phyloP scores from a whole-genome alignment of 1,140 invertebrate species.

The Plutomurus gul region DNA sequence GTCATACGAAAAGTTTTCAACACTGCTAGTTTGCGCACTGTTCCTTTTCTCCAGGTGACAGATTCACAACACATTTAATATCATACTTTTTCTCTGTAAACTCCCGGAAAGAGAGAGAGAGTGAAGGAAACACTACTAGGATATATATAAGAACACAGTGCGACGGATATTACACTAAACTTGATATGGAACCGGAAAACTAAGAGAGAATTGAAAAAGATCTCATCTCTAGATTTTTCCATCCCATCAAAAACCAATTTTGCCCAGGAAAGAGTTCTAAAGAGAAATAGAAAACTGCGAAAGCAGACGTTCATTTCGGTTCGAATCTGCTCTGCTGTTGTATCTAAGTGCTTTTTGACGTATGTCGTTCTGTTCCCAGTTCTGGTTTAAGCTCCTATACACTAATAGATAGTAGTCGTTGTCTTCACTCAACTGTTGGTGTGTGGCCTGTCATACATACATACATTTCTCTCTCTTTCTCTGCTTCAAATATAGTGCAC shows the following conservation, averaged over 20 bases:
- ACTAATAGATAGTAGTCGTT: background rate
- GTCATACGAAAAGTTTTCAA: too few species aligned
- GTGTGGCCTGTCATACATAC: slow-evolving; percentile 3
- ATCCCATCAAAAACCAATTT: slow-evolving; percentile 22
- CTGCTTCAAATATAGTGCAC: too few species aligned
- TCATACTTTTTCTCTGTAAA: background rate
- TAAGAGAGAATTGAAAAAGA: slow-evolving; percentile 18
- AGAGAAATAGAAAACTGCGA: background rate
- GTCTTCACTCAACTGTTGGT: background rate
- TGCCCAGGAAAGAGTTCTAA: background rate
- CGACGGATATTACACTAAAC: too few species aligned
- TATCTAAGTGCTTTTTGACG: slow-evolving; percentile 24
- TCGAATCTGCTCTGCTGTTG: background rate
- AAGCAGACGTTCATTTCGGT: background rate
- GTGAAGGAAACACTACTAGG: background rate
- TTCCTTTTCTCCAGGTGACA: slow-evolving; percentile 7
- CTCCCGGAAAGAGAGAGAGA: background rate
- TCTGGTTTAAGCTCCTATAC: background rate
- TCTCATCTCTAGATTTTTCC: background rate
- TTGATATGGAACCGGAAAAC: too few species aligned
- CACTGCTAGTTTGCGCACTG: background rate
- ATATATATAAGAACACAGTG: background rate
- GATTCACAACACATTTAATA: slow-evolving; percentile 8
- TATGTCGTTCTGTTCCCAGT: background rate
- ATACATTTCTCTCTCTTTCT: background rate